Evolutionary conservation across 2,888 invertebrate genomes (phyloP).

Genomic region (Melinaea menophilus): DNA sequence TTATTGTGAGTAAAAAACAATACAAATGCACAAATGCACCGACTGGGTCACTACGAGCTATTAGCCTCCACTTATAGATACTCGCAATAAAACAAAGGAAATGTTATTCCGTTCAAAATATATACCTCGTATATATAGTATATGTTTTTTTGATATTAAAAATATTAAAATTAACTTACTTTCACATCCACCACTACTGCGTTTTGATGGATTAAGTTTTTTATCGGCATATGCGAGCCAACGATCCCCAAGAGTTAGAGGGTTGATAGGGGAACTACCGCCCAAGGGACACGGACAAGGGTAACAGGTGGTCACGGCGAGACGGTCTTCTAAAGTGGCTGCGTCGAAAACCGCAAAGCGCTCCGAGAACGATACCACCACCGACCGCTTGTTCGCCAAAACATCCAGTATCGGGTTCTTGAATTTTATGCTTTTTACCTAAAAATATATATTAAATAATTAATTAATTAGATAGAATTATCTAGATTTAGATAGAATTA

Average conservation of each 20-base stretch:
- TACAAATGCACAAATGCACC: slow-evolving; percentile 19
- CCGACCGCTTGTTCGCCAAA: slow-evolving; percentile 90
- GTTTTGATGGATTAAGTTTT: slow-evolving; percentile 85
- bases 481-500: neutral
- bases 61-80: slow-evolving; percentile 22
- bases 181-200: slow-evolving; percentile 91
- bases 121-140: neutral
- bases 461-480: neutral
- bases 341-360: slow-evolving; percentile 95
- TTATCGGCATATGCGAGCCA: slow-evolving; percentile 93
- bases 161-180: slow-evolving; percentile 52
- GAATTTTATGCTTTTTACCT: slow-evolving; percentile 94
- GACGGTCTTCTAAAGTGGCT: slow-evolving; percentile 89
- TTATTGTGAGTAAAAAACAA: neutral
- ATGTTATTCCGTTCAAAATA: slow-evolving; percentile 10
- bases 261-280: slow-evolving; percentile 78
- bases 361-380: slow-evolving; percentile 93
- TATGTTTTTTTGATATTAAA: slow-evolving; percentile 11
- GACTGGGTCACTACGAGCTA: slow-evolving; percentile 23
- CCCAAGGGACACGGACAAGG: slow-evolving; percentile 87
- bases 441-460: slow-evolving; percentile 18
- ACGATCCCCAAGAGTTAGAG: slow-evolving; percentile 90
- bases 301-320: slow-evolving; percentile 93
- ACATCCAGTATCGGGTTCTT: slow-evolving; percentile 93
- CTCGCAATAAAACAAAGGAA: slow-evolving; percentile 22